Conservation (phyloP, 37 sponge, comb jelly and placozoan species). For the Halisarca cf. caerulea region DNA sequence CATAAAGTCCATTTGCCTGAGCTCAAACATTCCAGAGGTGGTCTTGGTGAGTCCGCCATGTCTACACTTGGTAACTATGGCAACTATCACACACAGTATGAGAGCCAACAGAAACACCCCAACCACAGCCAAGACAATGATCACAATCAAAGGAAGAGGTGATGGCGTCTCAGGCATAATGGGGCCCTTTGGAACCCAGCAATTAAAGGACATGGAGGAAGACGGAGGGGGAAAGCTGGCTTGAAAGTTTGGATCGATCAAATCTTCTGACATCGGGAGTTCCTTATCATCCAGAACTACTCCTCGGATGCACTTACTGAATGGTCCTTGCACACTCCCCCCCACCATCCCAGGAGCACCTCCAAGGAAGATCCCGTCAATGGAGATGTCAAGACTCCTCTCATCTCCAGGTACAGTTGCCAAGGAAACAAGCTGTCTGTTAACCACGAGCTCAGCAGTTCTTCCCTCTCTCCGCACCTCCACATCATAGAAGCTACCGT, state of each 20-base stretch:
- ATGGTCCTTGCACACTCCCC: slow-evolving; percentile 19
- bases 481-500: slow-evolving; percentile 38
- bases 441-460: slow-evolving; percentile 28
- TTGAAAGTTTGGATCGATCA: background rate
- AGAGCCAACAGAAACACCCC: background rate
- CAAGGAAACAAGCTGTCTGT: slow-evolving; percentile 1
- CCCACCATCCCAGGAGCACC: background rate
- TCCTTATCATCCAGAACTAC: slow-evolving; percentile 53
- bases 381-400: slow-evolving; percentile 34
- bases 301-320: slow-evolving; percentile 63
- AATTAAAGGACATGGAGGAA: background rate
- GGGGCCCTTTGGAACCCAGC: background rate
- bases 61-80: background rate
- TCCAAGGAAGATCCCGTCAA: slow-evolving; percentile 42
- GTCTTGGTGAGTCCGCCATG: background rate
- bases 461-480: slow-evolving; percentile 36
- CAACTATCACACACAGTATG: background rate
- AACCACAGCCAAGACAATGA: background rate
- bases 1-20: background rate
- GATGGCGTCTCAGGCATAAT: background rate
- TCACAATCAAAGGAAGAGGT: background rate
- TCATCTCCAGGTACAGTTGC: slow-evolving; percentile 35
- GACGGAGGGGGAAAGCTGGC: background rate
- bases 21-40: background rate
- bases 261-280: slow-evolving; percentile 45